phyloP scores from a whole-genome alignment of 1,140 invertebrate genomes.

The Stenopsyche tienmushanensis region DNA sequence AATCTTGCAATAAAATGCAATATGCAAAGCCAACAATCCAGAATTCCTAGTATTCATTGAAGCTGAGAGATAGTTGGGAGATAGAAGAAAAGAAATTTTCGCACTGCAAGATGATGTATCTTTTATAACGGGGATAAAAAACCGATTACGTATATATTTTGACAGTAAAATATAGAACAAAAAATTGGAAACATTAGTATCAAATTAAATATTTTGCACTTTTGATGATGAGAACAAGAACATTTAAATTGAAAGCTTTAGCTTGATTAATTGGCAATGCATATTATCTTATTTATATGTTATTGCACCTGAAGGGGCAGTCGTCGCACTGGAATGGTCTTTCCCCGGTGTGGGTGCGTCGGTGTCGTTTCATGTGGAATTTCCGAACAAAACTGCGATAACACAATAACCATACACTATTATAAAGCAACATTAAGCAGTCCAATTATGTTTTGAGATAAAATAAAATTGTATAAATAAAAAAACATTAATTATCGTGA shows the following conservation, averaged over 20 bases:
- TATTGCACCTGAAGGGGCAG: constrained; percentile 48
- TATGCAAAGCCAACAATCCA: constrained; percentile 24
- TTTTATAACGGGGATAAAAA: too few relatives aligned
- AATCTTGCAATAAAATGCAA: constrained; percentile 19
- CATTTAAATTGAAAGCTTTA: too few relatives aligned
- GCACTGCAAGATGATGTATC: too few relatives aligned
- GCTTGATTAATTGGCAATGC: constrained; percentile 19
- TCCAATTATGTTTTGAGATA: background rate
- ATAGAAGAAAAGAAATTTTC: too few relatives aligned
- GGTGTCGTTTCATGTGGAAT: constrained; percentile 58
- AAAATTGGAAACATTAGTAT: too few relatives aligned
- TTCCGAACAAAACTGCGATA: constrained; percentile 44
- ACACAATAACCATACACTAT: constrained; percentile 38
- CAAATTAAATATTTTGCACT: too few relatives aligned
- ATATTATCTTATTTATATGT: constrained; percentile 20
- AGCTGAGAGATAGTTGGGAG: too few relatives aligned
- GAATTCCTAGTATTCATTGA: too few relatives aligned
- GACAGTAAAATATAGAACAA: too few relatives aligned
- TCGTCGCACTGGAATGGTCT: constrained; percentile 63
- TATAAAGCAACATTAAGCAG: constrained; percentile 22
- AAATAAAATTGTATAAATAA: background rate
- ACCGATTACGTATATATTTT: too few relatives aligned
- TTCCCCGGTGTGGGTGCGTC: constrained; percentile 71
- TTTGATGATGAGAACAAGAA: too few relatives aligned
- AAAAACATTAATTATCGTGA: background rate